Conservation (phyloP, 1,140 invertebrate species). For the Araneus ventricosus region DNA sequence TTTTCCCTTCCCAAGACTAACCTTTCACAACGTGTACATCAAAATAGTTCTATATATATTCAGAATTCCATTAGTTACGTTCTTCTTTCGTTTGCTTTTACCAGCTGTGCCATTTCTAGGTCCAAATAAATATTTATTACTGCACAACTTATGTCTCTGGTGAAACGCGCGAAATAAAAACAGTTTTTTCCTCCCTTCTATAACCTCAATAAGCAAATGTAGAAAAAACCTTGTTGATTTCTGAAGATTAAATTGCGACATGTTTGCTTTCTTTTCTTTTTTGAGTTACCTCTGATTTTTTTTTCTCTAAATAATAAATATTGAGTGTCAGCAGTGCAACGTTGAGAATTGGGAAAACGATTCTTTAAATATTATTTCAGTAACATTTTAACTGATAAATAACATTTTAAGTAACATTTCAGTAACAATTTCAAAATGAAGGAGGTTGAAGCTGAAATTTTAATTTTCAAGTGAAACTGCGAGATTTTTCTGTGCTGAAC, state of each 20-base stretch:
- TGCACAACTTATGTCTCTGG: background rate
- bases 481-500: no score
- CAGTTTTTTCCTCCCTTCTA: background rate
- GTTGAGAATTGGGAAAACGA: no score
- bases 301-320: background rate
- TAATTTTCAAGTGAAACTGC: no score
- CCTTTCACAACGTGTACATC: slow-evolving; percentile 32
- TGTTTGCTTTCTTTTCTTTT: background rate
- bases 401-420: no score
- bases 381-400: no score
- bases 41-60: slow-evolving; percentile 63
- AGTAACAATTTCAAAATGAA: no score
- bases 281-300: background rate
- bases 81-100: slow-evolving; percentile 25
- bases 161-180: background rate
- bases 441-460: no score
- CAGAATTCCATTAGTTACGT: slow-evolving; percentile 52
- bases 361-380: no score
- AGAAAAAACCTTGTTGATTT: background rate
- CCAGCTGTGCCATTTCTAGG: slow-evolving; percentile 41
- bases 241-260: background rate
- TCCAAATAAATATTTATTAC: slow-evolving; percentile 65
- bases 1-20: background rate
- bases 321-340: background rate
- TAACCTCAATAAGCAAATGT: background rate